A percentile compares a stretch with the other conserved stretches of the same genome.
phyloP scores from a whole-genome alignment of 1,140 invertebrate genomes.

The Drosophila saltans region DNA sequence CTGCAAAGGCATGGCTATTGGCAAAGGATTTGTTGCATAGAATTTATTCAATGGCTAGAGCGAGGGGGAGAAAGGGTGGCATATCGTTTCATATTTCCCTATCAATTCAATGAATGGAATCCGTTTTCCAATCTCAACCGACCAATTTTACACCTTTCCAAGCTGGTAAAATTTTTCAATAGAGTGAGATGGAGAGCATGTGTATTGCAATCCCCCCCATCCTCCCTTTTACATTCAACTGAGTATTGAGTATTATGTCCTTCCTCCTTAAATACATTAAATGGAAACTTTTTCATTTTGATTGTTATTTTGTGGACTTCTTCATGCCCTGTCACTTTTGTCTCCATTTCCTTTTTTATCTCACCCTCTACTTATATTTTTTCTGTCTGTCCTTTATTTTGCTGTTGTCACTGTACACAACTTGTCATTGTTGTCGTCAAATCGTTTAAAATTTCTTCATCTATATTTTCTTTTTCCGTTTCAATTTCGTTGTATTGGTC shows the following conservation, averaged over 20 bases:
- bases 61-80: too few species aligned
- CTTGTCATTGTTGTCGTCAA: conserved; percentile 44
- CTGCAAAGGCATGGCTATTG: neutral
- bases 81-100: neutral
- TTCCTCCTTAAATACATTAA: neutral
- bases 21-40: neutral
- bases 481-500: conserved; percentile 27
- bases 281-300: neutral
- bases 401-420: conserved; percentile 21
- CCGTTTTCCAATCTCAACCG: too few species aligned
- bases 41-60: neutral
- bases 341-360: neutral
- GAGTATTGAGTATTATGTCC: neutral
- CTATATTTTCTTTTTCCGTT: conserved; percentile 21
- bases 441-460: conserved; percentile 41
- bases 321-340: neutral
- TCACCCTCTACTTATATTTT: neutral
- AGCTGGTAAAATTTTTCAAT: too few species aligned
- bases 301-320: neutral
- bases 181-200: too few species aligned
- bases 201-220: too few species aligned
- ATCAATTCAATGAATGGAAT: neutral
- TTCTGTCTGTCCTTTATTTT: conserved; percentile 25
- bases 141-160: too few species aligned
- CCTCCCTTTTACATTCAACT: neutral